Conservation (phyloP, 2,113 vertebrate genomes). For the Grantiella picta region DNA sequence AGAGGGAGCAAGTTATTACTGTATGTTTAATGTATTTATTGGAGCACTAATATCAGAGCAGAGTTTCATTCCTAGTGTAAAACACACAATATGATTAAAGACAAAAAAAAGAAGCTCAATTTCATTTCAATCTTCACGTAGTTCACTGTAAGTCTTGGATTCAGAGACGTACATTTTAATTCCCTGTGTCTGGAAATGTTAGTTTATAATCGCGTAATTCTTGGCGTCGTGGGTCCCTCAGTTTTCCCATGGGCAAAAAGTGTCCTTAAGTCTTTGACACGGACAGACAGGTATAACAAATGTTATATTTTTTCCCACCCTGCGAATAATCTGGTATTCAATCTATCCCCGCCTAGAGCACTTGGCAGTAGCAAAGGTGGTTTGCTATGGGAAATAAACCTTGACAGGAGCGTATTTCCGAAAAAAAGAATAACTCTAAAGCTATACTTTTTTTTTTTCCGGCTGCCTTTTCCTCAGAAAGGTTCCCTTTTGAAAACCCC, state of each 20-base stretch:
- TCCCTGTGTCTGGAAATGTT: not conserved
- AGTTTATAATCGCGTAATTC: not conserved
- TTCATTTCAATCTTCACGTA: not conserved
- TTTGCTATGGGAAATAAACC: constrained; percentile 76
- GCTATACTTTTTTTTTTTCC: not conserved
- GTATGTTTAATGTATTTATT: not conserved
- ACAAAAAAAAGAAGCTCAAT: not conserved
- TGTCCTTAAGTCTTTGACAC: not conserved
- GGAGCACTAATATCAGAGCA: not conserved
- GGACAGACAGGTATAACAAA: not conserved
- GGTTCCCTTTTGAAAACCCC: not conserved
- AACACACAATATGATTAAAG: not conserved
- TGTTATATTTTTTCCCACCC: constrained; percentile 14
- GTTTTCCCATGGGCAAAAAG: not conserved
- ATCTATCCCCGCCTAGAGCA: constrained; percentile 45
- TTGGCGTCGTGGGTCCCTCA: not conserved
- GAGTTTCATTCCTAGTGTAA: not conserved
- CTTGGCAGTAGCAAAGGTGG: constrained; percentile 62
- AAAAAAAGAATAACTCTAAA: constrained; percentile 50
- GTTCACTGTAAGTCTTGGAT: not conserved
- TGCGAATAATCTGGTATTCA: constrained; percentile 48
- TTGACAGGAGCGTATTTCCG: constrained; percentile 71
- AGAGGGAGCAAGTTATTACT: not conserved
- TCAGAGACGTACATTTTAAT: not conserved
- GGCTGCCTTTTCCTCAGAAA: not conserved